Base-by-base conservation (phyloP, 2,797 vertebrate genomes). In the Chromobotia macracanthus region DNA sequence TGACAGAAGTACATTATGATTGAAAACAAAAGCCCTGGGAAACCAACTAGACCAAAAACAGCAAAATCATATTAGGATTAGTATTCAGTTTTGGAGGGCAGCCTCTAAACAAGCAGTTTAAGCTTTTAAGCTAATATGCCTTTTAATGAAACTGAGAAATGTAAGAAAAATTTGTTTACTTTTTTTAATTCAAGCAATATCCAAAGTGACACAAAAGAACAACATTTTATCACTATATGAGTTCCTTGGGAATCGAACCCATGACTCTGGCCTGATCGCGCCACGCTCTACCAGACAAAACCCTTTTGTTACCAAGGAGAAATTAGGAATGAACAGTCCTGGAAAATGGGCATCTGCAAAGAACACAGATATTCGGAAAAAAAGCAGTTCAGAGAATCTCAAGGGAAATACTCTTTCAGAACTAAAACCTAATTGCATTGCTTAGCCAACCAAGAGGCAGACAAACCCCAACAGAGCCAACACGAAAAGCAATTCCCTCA, bases 391-490 rank as follows among this genome's bases (percentile, higher is more conserved):
- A 19, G 31, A 72, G 31, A 65, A 79, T 72, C 77, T 50, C 69
- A 58, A 23, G 77, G 77, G 77, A 79, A 79, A 79, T 79, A 79
- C 69, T 48, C 25, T 63, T 63, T 71, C 51, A 68, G 72, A 80
- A 77, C 68, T 58, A 66, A 66, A 66, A 60, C 60, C 51, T 66
- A 77, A 81, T 66, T 72, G 74, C 73, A 81, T 58, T 76, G 74
- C 67, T 75, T 76, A 72, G 50, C 74, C 68, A 67, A 70, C 61
- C 75, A 82, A 68, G 80, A 82, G 38, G 68, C 5, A 11, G 8
- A 66, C n/a, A 15, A 67, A 67, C 41, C 46, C 61, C 60, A 72
- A 31, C 55, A 65, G 44, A 77, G 53, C 51, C 55, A 70, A 79
- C 67, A 72, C 65, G 61, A 72, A 66, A 79, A 72, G 60, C 77